These are phyloP conservation scores for Nycticorax nycticorax DNA, from an alignment of 2,113 vertebrate genomes.

Conservation along the genomic window DNA sequence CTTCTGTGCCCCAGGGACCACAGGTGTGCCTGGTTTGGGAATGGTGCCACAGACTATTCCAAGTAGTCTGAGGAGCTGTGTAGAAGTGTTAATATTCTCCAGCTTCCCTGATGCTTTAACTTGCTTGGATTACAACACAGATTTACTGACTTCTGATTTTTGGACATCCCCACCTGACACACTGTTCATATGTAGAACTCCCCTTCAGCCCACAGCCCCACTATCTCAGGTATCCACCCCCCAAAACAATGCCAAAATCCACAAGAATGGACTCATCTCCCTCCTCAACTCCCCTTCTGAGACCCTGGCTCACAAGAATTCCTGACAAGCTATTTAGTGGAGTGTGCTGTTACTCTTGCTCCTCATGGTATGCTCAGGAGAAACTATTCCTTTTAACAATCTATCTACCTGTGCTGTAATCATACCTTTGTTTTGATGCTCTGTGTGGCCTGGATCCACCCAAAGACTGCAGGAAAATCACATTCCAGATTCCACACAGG, in stretches of 20 bases:
- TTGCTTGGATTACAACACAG: neutral
- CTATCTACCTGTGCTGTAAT: neutral
- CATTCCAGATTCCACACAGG: neutral
- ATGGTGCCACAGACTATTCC: neutral
- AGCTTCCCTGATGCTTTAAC: neutral
- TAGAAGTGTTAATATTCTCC: neutral
- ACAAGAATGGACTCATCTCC: neutral
- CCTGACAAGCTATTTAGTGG: neutral
- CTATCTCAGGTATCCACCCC: neutral
- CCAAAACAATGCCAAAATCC: neutral
- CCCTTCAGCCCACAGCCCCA: neutral
- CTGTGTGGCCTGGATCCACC: slow-evolving; percentile 4
- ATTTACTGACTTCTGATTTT: neutral
- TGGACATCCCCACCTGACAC: neutral
- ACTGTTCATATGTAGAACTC: neutral
- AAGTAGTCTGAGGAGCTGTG: neutral
- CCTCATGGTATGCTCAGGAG: neutral
- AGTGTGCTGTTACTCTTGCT: neutral
- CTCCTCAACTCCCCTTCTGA: neutral
- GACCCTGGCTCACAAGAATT: neutral
- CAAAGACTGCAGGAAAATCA: slow-evolving; percentile 6
- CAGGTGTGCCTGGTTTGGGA: neutral
- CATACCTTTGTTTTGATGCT: neutral
- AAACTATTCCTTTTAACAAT: neutral
- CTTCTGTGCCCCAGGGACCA: neutral